These are phyloP conservation scores for Ophthalmolycus amberensis DNA, from an alignment of 2,113 vertebrate species.

Conservation along the genomic window DNA sequence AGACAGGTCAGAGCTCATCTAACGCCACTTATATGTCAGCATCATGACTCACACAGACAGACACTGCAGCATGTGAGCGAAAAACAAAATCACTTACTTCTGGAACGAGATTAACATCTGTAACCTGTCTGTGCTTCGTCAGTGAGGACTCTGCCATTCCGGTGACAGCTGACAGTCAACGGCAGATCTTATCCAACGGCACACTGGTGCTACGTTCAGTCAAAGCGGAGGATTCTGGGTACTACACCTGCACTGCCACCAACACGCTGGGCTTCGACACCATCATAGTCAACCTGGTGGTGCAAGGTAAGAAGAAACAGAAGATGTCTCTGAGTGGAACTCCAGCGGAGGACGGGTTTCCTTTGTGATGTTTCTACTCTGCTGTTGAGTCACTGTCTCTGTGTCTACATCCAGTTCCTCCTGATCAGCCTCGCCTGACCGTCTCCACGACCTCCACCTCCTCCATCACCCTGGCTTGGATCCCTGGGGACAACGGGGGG, in stretches of 20 bases:
- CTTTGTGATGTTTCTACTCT: neutral
- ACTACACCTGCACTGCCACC: constrained; percentile 98
- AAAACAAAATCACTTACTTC: neutral
- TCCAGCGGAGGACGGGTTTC: neutral
- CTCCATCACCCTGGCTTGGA: constrained; percentile 97
- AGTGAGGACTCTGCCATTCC: constrained; percentile 95
- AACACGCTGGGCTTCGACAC: constrained; percentile 98
- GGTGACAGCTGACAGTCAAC: constrained; percentile 90
- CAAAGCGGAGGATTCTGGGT: constrained; percentile 97
- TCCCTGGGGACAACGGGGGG: constrained; percentile 97
- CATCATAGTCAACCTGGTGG: constrained; percentile 96
- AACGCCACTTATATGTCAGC: constrained; percentile 3
- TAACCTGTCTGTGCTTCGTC: constrained; percentile 35
- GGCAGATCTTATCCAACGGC: constrained; percentile 92
- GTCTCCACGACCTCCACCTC: constrained; percentile 98
- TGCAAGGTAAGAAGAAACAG: constrained; percentile 89
- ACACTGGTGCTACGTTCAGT: constrained; percentile 93
- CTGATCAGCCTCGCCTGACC: constrained; percentile 95
- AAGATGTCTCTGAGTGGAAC: neutral
- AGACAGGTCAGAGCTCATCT: constrained; percentile 88
- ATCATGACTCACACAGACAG: neutral
- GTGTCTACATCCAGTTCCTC: constrained; percentile 86
- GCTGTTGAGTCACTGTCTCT: constrained; percentile 17
- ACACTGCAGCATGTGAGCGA: constrained; percentile 5
- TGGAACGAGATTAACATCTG: constrained; percentile 15